These are phyloP conservation scores for Calliscelio sp. DNA, from an alignment of 2,888 invertebrate species.

Conservation along the genomic window DNA sequence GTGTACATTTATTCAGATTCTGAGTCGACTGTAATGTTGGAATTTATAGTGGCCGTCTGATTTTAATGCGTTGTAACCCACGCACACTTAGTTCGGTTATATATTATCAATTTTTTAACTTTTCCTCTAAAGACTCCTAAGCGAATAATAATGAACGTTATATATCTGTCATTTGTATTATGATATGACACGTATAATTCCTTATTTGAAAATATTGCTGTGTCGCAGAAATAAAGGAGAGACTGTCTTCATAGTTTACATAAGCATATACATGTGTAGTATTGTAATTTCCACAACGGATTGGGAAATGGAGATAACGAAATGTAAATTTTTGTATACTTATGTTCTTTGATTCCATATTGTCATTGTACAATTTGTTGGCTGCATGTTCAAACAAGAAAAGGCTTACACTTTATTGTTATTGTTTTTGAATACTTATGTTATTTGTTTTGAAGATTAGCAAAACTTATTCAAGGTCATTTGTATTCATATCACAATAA, in stretches of 20 bases:
- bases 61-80: slow-evolving; percentile 51
- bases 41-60: slow-evolving; percentile 43
- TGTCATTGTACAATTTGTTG: not conserved
- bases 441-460: too few species aligned
- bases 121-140: slow-evolving; percentile 38
- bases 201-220: slow-evolving; percentile 17
- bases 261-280: not conserved
- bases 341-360: not conserved
- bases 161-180: slow-evolving; percentile 10
- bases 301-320: not conserved
- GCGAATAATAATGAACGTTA: slow-evolving; percentile 49
- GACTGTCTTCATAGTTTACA: not conserved
- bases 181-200: slow-evolving; percentile 30
- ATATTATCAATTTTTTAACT: slow-evolving; percentile 38
- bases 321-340: too few species aligned
- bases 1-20: slow-evolving; percentile 40
- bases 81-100: slow-evolving; percentile 36
- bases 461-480: too few species aligned
- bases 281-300: not conserved
- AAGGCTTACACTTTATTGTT: too few species aligned
- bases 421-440: too few species aligned
- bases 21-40: slow-evolving; percentile 27
- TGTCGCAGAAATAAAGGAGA: not conserved
- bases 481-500: too few species aligned
- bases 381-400: not conserved